Evolutionary conservation across 2,888 invertebrate genomes (phyloP), one percentile per base, ranked within the genome.

Genomic region (Drosophila sordidula): DNA sequence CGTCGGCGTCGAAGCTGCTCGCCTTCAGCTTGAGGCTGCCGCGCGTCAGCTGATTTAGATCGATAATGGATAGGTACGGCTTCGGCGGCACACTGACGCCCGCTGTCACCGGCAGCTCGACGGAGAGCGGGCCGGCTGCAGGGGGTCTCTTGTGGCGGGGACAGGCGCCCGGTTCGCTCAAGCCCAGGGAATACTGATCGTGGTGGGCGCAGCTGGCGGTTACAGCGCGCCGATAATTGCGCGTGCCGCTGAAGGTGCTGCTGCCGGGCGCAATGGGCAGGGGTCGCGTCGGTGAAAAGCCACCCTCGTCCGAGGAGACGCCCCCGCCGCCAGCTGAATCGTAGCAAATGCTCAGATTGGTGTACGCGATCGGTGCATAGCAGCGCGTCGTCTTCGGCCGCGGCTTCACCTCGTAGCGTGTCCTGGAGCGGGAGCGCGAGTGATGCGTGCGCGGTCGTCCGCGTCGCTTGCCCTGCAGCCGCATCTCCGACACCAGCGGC

Each of bases 51-150:
- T 94, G 93, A 93, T 95, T 95, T 89, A 95, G 94, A 93, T 95
- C 95, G 73, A 96, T 95, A 80, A 95, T 95, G 26, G 95, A 94
- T 69, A 96, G 93, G 86, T 94, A 94, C n/a, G 95, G 95, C 87
- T 94, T 93, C 6, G 94, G 93, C 25, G 93, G 92, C 39, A 93
- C 91, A 58, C 93, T 92, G 18, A 84, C 78, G 9, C 63, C 61
- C 4, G 68, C 11, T 26, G 82, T 64, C 38, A 93, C 32, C 1
- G 90, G 89, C 12, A 82, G 38, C 26, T 90, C 90, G 18, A 75
- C 78, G 3, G 73, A 57, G 2, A 75, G 46, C 9, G 65, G 61
- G 0, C 70, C 70, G 45, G 70, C 64, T 18, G 74, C 61, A n/a
- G 70, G 58, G 25, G 54, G 42, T 38, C 76, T 54, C 59, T 83